phyloP scores from a whole-genome alignment of 1,140 invertebrate genomes.

The Ceratitis capitata region DNA sequence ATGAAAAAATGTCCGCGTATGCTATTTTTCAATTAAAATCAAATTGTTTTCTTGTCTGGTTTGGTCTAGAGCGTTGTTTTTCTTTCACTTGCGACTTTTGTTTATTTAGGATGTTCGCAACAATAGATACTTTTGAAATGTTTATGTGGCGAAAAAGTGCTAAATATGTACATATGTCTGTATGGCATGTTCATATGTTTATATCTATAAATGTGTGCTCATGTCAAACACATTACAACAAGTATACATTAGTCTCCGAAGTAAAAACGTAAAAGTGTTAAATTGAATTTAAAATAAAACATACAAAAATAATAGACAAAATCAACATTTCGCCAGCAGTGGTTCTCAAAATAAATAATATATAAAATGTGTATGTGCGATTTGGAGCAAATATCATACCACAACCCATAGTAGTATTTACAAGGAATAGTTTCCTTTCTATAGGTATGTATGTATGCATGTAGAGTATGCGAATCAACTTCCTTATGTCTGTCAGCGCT shows the following conservation, averaged over 20 bases:
- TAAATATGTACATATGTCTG: background rate
- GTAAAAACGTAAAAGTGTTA: background rate
- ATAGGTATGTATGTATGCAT: too few relatives aligned
- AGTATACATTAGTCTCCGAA: background rate
- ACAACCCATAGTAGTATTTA: background rate
- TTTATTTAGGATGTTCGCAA: conserved; percentile 43
- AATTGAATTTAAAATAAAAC: conserved; percentile 25
- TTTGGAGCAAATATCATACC: background rate
- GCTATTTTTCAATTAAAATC: conserved; percentile 46
- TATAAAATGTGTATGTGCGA: background rate
- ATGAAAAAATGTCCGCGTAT: conserved; percentile 30
- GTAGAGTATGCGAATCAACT: background rate
- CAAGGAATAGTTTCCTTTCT: background rate
- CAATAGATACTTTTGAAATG: background rate
- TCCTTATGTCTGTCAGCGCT: background rate
- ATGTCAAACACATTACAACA: background rate
- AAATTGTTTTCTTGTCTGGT: conserved; percentile 45
- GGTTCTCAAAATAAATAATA: background rate
- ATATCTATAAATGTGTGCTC: background rate
- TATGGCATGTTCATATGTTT: background rate
- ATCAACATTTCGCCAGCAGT: background rate
- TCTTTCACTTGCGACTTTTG: conserved; percentile 21
- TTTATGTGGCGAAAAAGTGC: background rate
- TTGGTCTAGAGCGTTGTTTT: conserved; percentile 17
- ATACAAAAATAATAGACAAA: background rate